Percentiles rank a stretch among this genome's conserved stretches.
These are phyloP conservation scores for Pterophyllum scalare DNA, from an alignment of 2,113 vertebrate species.

Conservation along the genomic window DNA sequence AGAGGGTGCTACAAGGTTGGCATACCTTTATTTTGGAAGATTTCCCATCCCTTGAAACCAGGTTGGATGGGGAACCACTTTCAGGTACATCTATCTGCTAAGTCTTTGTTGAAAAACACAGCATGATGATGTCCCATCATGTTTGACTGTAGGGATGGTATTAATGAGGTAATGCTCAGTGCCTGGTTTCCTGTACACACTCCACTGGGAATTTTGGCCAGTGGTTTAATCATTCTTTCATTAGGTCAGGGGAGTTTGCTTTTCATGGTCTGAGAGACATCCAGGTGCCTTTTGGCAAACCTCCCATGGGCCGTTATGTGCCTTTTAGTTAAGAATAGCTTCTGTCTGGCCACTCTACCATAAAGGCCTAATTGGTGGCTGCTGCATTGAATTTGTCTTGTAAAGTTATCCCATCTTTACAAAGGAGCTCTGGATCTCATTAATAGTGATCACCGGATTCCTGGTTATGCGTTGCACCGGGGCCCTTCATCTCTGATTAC, in stretches of 20 bases:
- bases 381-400: not conserved
- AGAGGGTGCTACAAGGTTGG: not conserved
- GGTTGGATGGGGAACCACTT: not conserved
- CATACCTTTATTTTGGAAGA: conserved; percentile 1
- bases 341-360: not conserved
- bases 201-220: conserved; percentile 4
- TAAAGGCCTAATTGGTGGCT: conserved; percentile 2
- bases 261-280: not conserved
- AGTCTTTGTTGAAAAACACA: not conserved
- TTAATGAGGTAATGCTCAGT: conserved; percentile 7
- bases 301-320: not conserved
- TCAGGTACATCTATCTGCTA: not conserved
- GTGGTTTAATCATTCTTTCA: conserved; percentile 2
- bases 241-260: not conserved
- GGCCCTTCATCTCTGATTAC: not conserved
- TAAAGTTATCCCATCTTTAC: not conserved
- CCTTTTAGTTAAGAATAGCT: conserved; percentile 4
- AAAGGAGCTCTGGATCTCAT: conserved; percentile 2
- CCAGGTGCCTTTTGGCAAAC: not conserved
- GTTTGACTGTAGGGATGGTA: not conserved
- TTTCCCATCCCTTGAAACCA: not conserved
- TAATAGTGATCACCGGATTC: not conserved
- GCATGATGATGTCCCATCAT: not conserved
- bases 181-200: not conserved
- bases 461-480: not conserved